Evolutionary conservation across 2,113 vertebrate species (phyloP).

Genomic region (Lichenostomus cassidix): DNA sequence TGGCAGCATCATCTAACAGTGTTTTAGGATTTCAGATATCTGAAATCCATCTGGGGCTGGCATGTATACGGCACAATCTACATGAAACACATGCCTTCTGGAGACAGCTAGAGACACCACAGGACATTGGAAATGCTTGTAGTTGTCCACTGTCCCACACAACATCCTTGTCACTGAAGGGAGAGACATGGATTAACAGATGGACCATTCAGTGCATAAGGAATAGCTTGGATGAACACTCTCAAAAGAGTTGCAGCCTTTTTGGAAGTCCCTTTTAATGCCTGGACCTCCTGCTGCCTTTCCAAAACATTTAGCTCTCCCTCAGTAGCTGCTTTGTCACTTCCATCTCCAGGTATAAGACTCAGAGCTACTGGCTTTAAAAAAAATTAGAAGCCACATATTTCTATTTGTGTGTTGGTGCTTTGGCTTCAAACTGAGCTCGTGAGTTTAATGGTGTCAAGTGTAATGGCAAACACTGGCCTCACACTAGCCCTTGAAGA

Average conservation of each 20-base stretch:
- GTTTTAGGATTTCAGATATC: neutral
- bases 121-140: neutral
- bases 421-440: neutral
- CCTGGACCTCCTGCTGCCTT: neutral
- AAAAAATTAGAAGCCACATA: neutral
- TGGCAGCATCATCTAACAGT: neutral
- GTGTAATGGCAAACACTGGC: neutral
- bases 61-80: neutral
- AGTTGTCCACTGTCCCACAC: neutral
- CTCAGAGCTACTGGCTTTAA: neutral
- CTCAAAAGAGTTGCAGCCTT: neutral
- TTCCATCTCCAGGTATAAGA: neutral
- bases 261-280: neutral
- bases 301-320: neutral
- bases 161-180: neutral
- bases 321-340: neutral
- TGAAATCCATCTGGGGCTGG: neutral
- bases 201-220: neutral
- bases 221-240: neutral
- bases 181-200: neutral
- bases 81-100: neutral
- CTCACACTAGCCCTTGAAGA: neutral
- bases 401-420: neutral
- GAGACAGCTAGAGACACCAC: neutral
- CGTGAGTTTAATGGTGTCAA: accelerated